Base-by-base conservation (phyloP, 2,113 vertebrate genomes). In the Calyptomena viridis region DNA sequence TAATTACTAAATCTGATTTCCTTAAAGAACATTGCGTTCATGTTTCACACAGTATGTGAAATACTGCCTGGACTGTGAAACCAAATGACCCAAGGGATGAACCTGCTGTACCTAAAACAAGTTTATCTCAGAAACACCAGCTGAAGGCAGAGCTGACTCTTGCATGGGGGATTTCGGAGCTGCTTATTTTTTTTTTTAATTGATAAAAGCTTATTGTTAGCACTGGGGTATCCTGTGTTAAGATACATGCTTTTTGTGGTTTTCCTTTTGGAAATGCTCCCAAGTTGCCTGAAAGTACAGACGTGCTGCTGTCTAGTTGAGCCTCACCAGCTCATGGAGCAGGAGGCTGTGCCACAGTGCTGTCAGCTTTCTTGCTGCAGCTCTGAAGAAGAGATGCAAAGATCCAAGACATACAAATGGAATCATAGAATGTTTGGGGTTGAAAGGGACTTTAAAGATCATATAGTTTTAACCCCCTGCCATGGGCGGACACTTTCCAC, bases 221-320 rank as follows among this genome's bases (percentile, higher is more conserved):
- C 35, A 2, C 44, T 4, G 21, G 79, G 66, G 53, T 84, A 39
- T 55, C 84, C 71, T 64, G 62, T 77, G 58, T 39, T 50, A 47
- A 78, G 81, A 94, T 78, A 49, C 60, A 68, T 14, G 33, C n/a
- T 76, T 76, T 75, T 39, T 68, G 86, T 89, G 78, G 72, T 67
- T 97, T 97, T 78, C n/a, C 59, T 75, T 80, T 93, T 95, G 92
- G 78, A 93, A 80, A 12, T 46, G 31, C 52, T 94, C 91, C 92
- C 60, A 27, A 2, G 5, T 55, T 55, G 42, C 55, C 78, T 80
- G 77, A 67, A 83, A 87, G 81, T 17, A 2, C 52, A 69, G 81
- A 62, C 17, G 4, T 0, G 6, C 63, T 67, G 72, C 76, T 39
- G 33, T 39, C 25, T 24, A 1, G 8, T 11, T 77, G 77, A 68